Evolutionary conservation across 2,888 invertebrate species (phyloP).

Genomic region (Parthenolecanium corni): DNA sequence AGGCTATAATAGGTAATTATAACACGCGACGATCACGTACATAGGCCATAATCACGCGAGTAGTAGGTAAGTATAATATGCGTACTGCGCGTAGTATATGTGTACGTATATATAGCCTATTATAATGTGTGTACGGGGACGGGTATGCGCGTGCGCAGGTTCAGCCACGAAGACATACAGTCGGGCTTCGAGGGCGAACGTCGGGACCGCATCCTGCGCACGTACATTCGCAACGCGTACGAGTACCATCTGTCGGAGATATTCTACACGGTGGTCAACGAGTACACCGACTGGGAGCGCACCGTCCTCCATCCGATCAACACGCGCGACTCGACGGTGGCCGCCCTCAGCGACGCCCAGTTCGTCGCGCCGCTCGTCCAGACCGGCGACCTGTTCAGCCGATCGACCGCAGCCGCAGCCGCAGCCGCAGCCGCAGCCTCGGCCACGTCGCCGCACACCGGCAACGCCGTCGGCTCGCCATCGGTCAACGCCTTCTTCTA

Average conservation of each 20-base stretch:
- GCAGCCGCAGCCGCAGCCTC: conserved; percentile 1
- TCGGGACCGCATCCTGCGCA: conserved; percentile 56
- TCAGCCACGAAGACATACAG: conserved; percentile 41
- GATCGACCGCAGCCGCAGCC: conserved; percentile 38
- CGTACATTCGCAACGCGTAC: conserved; percentile 88
- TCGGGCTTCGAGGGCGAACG: conserved; percentile 74
- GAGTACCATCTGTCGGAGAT: conserved; percentile 93
- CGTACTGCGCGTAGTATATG: neutral
- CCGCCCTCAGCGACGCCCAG: conserved; percentile 85
- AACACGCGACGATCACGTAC: too few relatives aligned
- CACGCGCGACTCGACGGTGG: conserved; percentile 76
- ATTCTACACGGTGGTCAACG: conserved; percentile 81
- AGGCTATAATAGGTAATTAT: too few relatives aligned
- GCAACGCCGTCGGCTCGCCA: conserved; percentile 12
- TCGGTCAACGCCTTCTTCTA: conserved; percentile 68
- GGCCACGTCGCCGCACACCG: conserved; percentile 1
- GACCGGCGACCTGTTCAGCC: conserved; percentile 70
- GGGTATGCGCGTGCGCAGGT: conserved; percentile 37
- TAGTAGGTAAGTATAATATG: neutral
- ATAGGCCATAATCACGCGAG: neutral
- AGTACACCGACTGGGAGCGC: conserved; percentile 95
- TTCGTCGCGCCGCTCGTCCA: conserved; percentile 83
- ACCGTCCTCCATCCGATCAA: conserved; percentile 74
- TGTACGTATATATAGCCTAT: too few relatives aligned
- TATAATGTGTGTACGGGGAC: neutral